Evolutionary conservation across 2,113 vertebrate genomes (phyloP).

Genomic region (Phyllostomus hastatus): DNA sequence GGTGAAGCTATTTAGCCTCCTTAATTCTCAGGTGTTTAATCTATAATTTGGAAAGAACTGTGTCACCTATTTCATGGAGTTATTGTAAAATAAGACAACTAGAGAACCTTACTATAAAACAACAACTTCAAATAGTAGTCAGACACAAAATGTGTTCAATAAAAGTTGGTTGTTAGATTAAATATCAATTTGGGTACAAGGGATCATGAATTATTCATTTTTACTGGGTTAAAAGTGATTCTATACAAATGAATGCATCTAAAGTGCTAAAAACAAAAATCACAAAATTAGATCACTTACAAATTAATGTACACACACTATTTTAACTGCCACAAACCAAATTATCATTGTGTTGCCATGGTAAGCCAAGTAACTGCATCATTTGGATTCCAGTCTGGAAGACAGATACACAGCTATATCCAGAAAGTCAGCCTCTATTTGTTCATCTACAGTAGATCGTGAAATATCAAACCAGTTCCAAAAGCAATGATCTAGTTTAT

Average conservation of each 20-base stretch:
- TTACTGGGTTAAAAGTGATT: background rate
- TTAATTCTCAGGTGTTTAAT: background rate
- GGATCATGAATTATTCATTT: background rate
- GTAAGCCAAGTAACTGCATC: background rate
- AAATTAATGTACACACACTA: conserved; percentile 1
- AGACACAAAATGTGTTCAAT: background rate
- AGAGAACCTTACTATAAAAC: background rate
- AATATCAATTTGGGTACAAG: background rate
- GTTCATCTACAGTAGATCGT: background rate
- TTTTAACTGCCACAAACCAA: conserved; percentile 15
- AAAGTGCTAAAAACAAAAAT: conserved; percentile 5
- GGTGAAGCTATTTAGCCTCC: background rate
- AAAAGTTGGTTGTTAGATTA: conserved; percentile 6
- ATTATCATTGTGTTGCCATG: background rate
- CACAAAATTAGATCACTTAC: background rate
- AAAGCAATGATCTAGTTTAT: background rate
- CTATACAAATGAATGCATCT: background rate
- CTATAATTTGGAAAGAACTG: background rate
- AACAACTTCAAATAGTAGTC: background rate
- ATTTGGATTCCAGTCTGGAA: background rate
- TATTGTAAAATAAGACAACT: background rate
- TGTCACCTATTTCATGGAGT: background rate
- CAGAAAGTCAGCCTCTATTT: background rate
- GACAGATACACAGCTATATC: background rate
- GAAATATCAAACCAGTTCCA: background rate